Conservation (phyloP, 1,140 invertebrate species). For the Sarcophaga bullata region DNA sequence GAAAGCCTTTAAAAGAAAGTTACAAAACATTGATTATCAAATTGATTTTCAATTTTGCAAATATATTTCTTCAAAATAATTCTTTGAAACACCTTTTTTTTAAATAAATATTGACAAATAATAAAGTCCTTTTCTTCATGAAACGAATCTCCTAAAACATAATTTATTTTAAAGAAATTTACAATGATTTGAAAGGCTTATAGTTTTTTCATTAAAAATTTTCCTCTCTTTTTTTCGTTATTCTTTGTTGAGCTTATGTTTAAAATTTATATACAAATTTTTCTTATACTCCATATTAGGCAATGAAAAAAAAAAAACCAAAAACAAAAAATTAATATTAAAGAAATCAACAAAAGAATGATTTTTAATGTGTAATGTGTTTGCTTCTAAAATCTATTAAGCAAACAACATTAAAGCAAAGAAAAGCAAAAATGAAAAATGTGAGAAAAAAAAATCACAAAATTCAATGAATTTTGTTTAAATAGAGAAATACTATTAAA, state of each 20-base stretch:
- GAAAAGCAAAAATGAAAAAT: not conserved
- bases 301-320: too few relatives aligned
- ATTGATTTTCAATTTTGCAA: too few relatives aligned
- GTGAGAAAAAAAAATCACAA: not conserved
- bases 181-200: too few relatives aligned
- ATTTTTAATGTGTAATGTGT: not conserved
- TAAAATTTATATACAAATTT: not conserved
- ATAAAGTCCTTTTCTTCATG: not conserved
- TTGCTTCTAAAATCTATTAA: not conserved
- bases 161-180: too few relatives aligned
- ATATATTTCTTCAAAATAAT: too few relatives aligned
- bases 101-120: not conserved
- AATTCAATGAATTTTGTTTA: conserved; percentile 20
- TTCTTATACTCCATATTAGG: too few relatives aligned
- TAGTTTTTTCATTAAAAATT: too few relatives aligned
- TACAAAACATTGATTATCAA: too few relatives aligned
- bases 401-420: conserved; percentile 13
- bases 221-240: too few relatives aligned
- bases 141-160: too few relatives aligned
- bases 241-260: not conserved
- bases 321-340: not conserved
- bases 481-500: not conserved
- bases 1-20: too few relatives aligned
- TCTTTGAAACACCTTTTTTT: too few relatives aligned
- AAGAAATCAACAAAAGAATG: conserved; percentile 40